phyloP scores from a whole-genome alignment of 2,888 invertebrate genomes.

The Azorinus chamasolen region DNA sequence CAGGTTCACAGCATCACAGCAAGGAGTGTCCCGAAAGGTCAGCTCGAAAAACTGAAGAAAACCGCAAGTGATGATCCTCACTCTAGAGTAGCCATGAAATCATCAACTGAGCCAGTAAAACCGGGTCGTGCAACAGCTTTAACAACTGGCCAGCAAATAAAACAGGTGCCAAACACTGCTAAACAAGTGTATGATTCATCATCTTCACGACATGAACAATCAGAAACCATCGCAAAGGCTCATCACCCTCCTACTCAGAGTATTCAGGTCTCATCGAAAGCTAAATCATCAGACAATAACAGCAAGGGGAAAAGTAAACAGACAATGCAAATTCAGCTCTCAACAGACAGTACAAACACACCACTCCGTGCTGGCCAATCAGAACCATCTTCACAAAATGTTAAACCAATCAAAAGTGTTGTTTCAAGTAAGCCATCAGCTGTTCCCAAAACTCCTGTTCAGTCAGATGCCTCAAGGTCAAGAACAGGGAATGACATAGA shows the following conservation, averaged over 20 bases:
- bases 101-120: slow-evolving; percentile 15
- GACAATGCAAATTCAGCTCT: slow-evolving; percentile 45
- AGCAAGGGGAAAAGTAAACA: slow-evolving; percentile 26
- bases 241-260: slow-evolving; percentile 45
- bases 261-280: slow-evolving; percentile 47
- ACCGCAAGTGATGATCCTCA: slow-evolving; percentile 46
- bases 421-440: slow-evolving; percentile 34
- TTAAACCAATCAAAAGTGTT: slow-evolving; percentile 49
- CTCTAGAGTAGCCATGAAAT: slow-evolving; percentile 37
- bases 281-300: slow-evolving; percentile 14
- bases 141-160: slow-evolving; percentile 58
- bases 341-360: slow-evolving; percentile 45
- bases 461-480: slow-evolving; percentile 13
- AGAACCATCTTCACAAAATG: slow-evolving; percentile 9
- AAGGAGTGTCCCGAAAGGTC: slow-evolving; percentile 76
- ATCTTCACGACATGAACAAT: background rate
- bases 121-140: slow-evolving; percentile 61
- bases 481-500: slow-evolving; percentile 37
- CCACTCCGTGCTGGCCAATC: slow-evolving; percentile 50
- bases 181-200: slow-evolving; percentile 60
- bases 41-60: slow-evolving; percentile 70
- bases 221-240: background rate
- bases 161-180: slow-evolving; percentile 37
- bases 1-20: slow-evolving; percentile 82
- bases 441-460: slow-evolving; percentile 42